phyloP scores from a whole-genome alignment of 2,888 invertebrate species.

The Beris morrisii region DNA sequence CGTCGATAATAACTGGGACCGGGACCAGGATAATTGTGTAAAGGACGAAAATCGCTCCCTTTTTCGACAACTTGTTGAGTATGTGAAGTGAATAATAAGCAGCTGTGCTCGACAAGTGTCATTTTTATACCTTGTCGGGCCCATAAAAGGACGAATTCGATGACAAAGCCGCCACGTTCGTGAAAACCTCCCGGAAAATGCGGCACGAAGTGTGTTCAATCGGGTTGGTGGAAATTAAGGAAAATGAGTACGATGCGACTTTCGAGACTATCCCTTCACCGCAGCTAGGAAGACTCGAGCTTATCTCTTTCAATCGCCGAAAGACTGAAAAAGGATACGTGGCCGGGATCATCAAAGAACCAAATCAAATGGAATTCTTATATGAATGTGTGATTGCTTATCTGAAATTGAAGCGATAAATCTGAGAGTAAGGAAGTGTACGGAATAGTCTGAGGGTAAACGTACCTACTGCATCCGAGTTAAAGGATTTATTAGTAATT shows the following conservation, averaged over 20 bases:
- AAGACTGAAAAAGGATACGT: neutral
- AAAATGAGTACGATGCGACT: neutral
- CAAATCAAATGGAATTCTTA: neutral
- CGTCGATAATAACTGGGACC: neutral
- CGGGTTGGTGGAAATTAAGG: constrained; percentile 5
- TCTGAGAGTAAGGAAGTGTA: neutral
- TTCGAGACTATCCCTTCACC: neutral
- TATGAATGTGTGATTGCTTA: constrained; percentile 15
- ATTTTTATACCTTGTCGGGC: constrained; percentile 12
- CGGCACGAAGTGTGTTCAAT: neutral
- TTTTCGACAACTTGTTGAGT: constrained; percentile 25
- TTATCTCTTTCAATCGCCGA: neutral
- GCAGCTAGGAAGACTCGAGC: neutral
- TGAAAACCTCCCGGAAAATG: neutral
- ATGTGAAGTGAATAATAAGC: constrained; percentile 24
- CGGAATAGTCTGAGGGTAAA: neutral
- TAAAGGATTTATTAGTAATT: too few relatives aligned
- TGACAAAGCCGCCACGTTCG: neutral
- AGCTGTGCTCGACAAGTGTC: constrained; percentile 11
- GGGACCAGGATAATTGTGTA: neutral
- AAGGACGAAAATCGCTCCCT: constrained; percentile 11
- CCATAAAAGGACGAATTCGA: neutral
- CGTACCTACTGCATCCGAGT: too few relatives aligned
- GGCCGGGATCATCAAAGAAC: neutral
- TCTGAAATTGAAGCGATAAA: constrained; percentile 13